Evolutionary conservation across 2,888 invertebrate species (phyloP), one percentile per base, ranked within the genome.

Genomic region (Campoletis raptor): DNA sequence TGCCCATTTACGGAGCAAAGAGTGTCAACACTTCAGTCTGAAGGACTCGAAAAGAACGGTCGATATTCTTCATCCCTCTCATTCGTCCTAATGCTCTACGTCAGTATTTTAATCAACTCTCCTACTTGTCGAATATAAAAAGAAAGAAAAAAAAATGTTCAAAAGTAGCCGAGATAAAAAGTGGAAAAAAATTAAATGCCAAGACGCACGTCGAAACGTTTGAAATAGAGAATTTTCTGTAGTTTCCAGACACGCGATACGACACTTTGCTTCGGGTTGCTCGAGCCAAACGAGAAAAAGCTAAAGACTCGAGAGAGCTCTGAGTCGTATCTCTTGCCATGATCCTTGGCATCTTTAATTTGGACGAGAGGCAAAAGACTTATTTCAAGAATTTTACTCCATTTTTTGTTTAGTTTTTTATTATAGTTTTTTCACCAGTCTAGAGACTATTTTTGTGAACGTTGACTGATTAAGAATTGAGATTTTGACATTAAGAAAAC

Each of bases 331-430:
- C 57, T 45, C 76, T 70, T 37, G 37, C 40, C 73, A 54, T 54
- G 79, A 72, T 40, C 54, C 73, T 78, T 67, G 37, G 21, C 36
- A 54, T 69, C 74, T 87, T 70, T 87, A 82, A 77, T 85, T 87
- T 40, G 24, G 57, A 40, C 24, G 42, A 74, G 70, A 37, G 21
- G 66, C 54, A n/a, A 24, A 12, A 48, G 61, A 57, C 81, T 83
- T 87, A 79, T 80, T 87, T 76, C 64, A 80, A 85, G 82, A 64
- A 52, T 85, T 77, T 69, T 64, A 48, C 52, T 76, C 64, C 79
- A 77, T 85, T 79, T 79, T 76, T 87, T 57, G 61, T 87, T 72
- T 24, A 69, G 70, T 42, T 76, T 52, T 78, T 66, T 30, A 30
- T 30, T 30, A 2, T 30, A 30, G 30, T 30, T 73, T 48, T 57